Evolutionary conservation across 2,797 vertebrate species (phyloP).

Genomic region (Oreochromis grahami): DNA sequence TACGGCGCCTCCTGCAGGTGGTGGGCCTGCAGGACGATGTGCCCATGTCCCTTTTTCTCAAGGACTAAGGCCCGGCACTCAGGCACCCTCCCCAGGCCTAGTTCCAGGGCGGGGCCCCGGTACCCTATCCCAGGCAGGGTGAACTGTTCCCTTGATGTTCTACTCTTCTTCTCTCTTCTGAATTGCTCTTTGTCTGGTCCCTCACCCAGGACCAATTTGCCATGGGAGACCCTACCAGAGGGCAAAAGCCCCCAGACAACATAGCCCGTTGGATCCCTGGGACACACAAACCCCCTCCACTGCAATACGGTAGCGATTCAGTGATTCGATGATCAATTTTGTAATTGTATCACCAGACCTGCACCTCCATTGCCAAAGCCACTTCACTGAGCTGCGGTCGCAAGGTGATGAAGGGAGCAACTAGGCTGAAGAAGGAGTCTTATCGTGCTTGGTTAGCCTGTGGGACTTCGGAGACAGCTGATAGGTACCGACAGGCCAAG

Average conservation of each 20-base stretch:
- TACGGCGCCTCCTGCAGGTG: rapidly evolving
- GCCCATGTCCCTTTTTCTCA: rapidly evolving
- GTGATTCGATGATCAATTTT: not conserved
- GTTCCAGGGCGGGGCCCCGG: rapidly evolving
- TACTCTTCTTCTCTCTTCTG: not conserved
- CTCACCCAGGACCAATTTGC: not conserved
- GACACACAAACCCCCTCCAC: not conserved
- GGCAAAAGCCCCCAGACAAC: not conserved
- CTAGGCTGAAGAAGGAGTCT: not conserved
- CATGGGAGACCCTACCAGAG: not conserved
- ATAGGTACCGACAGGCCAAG: too few relatives aligned
- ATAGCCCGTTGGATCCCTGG: not conserved
- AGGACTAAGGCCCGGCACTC: not conserved
- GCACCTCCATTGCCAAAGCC: not conserved
- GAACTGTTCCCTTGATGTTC: not conserved
- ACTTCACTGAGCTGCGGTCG: not conserved
- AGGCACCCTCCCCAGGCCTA: not conserved
- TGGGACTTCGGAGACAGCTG: not conserved
- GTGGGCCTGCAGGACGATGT: not conserved
- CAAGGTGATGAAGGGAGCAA: not conserved
- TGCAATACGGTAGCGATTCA: rapidly evolving
- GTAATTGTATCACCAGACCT: not conserved
- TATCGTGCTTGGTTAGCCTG: not conserved
- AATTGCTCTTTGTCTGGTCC: not conserved
- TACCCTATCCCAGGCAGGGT: not conserved